A percentile compares a stretch with the other conserved stretches of the same genome.
These are phyloP conservation scores for Percopsis omiscomaycus DNA, from an alignment of 2,797 vertebrate genomes.

Conservation along the genomic window DNA sequence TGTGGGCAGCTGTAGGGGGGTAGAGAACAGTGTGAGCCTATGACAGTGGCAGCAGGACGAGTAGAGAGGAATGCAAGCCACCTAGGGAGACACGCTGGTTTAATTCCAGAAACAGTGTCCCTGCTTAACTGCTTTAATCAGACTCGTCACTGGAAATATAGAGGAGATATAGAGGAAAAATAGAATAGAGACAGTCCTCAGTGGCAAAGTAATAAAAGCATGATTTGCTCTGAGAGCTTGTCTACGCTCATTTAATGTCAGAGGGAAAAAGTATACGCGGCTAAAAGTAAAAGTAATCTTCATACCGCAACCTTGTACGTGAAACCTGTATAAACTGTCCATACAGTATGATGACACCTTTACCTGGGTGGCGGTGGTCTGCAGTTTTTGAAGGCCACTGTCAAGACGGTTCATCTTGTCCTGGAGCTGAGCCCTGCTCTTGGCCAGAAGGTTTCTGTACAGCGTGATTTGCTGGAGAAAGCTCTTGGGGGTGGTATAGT, in stretches of 20 bases:
- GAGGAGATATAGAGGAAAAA: not conserved
- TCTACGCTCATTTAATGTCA: slow-evolving; percentile 20
- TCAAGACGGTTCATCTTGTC: slow-evolving; percentile 75
- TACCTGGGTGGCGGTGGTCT: slow-evolving; percentile 83
- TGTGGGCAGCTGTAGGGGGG: too few relatives aligned
- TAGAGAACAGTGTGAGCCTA: too few relatives aligned
- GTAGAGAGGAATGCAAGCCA: too few relatives aligned
- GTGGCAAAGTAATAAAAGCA: not conserved
- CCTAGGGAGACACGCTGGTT: too few relatives aligned
- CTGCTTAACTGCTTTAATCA: too few relatives aligned
- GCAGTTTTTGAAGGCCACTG: slow-evolving; percentile 81
- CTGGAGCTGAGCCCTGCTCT: slow-evolving; percentile 73
- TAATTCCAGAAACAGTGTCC: not conserved
- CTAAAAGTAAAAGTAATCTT: slow-evolving; percentile 16
- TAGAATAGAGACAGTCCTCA: not conserved
- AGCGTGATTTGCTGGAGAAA: slow-evolving; percentile 86
- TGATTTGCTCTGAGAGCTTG: slow-evolving; percentile 7
- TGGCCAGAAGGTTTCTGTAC: slow-evolving; percentile 80
- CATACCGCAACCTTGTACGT: slow-evolving; percentile 9
- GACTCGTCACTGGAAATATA: too few relatives aligned
- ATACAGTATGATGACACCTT: slow-evolving; percentile 15
- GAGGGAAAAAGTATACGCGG: slow-evolving; percentile 18
- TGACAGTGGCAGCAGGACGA: too few relatives aligned
- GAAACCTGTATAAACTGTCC: slow-evolving; percentile 5
- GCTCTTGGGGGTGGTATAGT: slow-evolving; percentile 84